These are phyloP conservation scores for Ypsolopha sequella DNA, from an alignment of 2,888 invertebrate genomes.

Conservation along the genomic window DNA sequence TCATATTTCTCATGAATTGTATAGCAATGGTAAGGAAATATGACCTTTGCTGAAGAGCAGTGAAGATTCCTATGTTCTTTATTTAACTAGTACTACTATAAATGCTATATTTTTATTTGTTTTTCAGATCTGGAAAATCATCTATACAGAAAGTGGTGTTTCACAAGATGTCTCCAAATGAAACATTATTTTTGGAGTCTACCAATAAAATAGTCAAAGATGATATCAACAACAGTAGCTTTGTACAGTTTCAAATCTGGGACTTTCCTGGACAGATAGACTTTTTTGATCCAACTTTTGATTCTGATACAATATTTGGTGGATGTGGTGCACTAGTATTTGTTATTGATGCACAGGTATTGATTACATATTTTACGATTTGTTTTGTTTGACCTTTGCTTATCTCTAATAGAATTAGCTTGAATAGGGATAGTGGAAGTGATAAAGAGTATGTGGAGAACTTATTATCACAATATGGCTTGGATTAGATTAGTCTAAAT, in stretches of 20 bases:
- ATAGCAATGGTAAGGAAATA: too few species aligned
- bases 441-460: too few species aligned
- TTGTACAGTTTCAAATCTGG: constrained; percentile 99
- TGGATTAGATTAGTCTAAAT: too few species aligned
- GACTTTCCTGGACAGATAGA: constrained; percentile 99
- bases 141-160: constrained; percentile 99
- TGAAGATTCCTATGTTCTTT: too few species aligned
- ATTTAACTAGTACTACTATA: too few species aligned
- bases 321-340: constrained; percentile 98
- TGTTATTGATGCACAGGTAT: constrained; percentile 96
- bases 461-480: too few species aligned
- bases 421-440: too few species aligned
- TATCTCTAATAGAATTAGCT: not conserved
- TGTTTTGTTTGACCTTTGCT: not conserved
- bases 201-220: constrained; percentile 99
- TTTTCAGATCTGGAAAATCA: constrained; percentile 95
- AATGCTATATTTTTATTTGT: too few species aligned
- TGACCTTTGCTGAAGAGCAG: too few species aligned
- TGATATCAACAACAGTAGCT: constrained; percentile 94
- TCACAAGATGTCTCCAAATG: constrained; percentile 99
- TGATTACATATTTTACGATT: not conserved
- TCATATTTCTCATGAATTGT: too few species aligned
- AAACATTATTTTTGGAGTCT: constrained; percentile 97
- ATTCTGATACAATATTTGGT: constrained; percentile 96
- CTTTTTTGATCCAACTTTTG: constrained; percentile 96